These are phyloP conservation scores for Liposcelis brunnea DNA, from an alignment of 2,888 invertebrate genomes.

Conservation along the genomic window DNA sequence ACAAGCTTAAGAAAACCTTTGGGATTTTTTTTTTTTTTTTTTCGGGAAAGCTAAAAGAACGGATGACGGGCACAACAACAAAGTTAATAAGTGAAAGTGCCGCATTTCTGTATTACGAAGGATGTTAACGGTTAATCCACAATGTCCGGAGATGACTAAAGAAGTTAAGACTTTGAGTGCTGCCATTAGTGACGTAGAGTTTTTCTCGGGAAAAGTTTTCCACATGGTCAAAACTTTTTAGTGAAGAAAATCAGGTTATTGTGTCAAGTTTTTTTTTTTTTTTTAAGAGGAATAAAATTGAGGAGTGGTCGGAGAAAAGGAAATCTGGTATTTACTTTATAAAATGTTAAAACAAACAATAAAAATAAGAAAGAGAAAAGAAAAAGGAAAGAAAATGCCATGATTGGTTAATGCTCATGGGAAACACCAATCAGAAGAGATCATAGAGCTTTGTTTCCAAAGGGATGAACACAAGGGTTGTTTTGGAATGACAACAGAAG, in stretches of 20 bases:
- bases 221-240: too few relatives aligned
- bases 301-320: neutral
- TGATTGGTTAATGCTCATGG: neutral
- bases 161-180: conserved; percentile 5
- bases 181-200: neutral
- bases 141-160: neutral
- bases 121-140: neutral
- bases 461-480: conserved; percentile 7
- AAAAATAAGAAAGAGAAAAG: neutral
- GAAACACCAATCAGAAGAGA: conserved; percentile 3
- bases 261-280: too few relatives aligned
- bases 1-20: too few relatives aligned
- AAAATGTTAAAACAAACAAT: neutral
- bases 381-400: neutral
- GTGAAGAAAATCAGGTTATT: too few relatives aligned
- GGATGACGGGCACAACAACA: too few relatives aligned
- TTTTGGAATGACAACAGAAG: conserved; percentile 4
- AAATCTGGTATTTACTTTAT: neutral
- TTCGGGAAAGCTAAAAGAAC: too few relatives aligned
- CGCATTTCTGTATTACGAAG: too few relatives aligned
- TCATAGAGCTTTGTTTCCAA: conserved; percentile 7
- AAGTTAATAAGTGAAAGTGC: too few relatives aligned
- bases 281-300: neutral
- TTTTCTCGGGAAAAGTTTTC: neutral
- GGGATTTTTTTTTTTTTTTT: too few relatives aligned